Percentiles rank a stretch among this genome's conserved stretches.
These are phyloP conservation scores for Caenorhabditis sp. DNA, from an alignment of 2,888 invertebrate species.

Conservation along the genomic window DNA sequence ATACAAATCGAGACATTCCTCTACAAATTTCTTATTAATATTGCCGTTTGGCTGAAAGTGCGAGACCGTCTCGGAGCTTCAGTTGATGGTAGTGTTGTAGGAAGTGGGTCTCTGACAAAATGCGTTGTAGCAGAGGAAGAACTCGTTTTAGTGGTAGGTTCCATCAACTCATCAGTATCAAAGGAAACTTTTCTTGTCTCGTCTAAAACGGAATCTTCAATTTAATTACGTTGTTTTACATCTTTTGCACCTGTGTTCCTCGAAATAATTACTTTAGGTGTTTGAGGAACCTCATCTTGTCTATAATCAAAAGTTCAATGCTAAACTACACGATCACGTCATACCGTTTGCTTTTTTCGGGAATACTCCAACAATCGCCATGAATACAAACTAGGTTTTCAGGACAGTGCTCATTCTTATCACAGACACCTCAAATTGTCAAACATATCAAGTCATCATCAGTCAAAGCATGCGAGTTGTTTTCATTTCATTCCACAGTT, in stretches of 20 bases:
- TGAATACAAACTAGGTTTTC: conserved; percentile 63
- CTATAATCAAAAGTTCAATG: not conserved
- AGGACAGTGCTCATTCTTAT: conserved; percentile 65
- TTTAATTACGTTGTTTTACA: too few relatives aligned
- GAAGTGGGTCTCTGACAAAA: not conserved
- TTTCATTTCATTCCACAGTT: conserved; percentile 11
- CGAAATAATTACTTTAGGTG: conserved; percentile 19
- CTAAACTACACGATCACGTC: not conserved
- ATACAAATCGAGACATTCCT: conserved; percentile 49
- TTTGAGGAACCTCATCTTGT: not conserved
- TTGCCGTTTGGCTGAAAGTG: not conserved
- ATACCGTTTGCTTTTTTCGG: conserved; percentile 51
- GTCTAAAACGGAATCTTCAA: too few relatives aligned
- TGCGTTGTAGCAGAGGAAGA: not conserved
- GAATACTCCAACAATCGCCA: conserved; percentile 71
- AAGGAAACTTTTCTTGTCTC: conserved; percentile 28
- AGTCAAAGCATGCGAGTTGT: not conserved
- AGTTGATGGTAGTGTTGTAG: not conserved
- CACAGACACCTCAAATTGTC: conserved; percentile 64
- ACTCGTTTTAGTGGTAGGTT: conserved; percentile 7
- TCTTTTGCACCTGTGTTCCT: conserved; percentile 35
- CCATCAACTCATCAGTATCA: conserved; percentile 45
- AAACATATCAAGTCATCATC: not conserved
- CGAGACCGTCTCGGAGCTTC: conserved; percentile 27
- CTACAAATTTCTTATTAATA: conserved; percentile 14